phyloP scores from a whole-genome alignment of 2,888 invertebrate species.

The Pandemis heparana region DNA sequence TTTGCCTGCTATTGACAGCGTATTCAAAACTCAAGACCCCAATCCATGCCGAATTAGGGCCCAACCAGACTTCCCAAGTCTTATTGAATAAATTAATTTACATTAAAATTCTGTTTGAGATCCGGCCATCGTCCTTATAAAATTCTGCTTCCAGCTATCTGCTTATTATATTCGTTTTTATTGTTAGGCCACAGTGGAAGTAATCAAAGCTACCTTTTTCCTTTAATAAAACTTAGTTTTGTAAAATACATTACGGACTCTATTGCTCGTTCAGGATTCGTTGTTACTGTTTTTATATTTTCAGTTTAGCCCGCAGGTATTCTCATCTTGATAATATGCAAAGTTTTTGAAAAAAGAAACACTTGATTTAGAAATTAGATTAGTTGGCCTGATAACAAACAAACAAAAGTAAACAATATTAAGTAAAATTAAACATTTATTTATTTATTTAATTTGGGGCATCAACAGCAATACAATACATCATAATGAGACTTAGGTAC shows the following conservation, averaged over 20 bases:
- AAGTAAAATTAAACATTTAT: too few relatives aligned
- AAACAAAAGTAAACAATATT: too few relatives aligned
- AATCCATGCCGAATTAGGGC: conserved; percentile 61
- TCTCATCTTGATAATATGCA: too few relatives aligned
- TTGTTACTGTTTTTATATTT: not conserved
- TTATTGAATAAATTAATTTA: conserved; percentile 83
- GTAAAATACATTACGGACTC: not conserved
- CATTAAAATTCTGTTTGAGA: conserved; percentile 79
- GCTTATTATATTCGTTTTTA: conserved; percentile 58
- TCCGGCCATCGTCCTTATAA: conserved; percentile 52
- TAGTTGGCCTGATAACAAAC: too few relatives aligned
- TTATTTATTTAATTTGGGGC: too few relatives aligned
- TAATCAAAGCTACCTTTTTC: not conserved
- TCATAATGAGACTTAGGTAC: too few relatives aligned
- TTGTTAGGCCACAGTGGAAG: conserved; percentile 1
- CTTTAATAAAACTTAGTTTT: conserved; percentile 4
- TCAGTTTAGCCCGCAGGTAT: not conserved
- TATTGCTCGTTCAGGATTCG: not conserved
- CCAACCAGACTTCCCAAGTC: conserved; percentile 61
- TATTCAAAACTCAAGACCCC: conserved; percentile 42
- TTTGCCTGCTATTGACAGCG: conserved; percentile 27
- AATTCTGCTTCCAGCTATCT: conserved; percentile 58
- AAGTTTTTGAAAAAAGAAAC: too few relatives aligned
- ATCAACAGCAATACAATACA: too few relatives aligned
- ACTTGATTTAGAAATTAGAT: too few relatives aligned